These are phyloP conservation scores for Dynastes hyllus DNA, from an alignment of 2,888 invertebrate species.

Conservation along the genomic window DNA sequence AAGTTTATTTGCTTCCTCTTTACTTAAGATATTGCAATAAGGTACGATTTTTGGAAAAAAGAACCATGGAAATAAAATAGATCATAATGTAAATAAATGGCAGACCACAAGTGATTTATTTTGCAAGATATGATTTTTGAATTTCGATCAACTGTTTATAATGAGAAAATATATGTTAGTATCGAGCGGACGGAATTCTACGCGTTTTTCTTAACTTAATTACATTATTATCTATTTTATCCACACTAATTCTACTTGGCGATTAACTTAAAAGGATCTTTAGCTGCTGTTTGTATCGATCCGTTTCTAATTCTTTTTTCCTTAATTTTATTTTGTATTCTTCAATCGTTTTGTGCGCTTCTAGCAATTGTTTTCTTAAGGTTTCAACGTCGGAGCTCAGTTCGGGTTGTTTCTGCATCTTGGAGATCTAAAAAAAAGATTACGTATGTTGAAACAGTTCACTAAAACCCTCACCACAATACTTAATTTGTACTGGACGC, in stretches of 20 bases:
- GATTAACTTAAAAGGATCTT: slow-evolving; percentile 55
- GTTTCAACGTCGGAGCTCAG: slow-evolving; percentile 61
- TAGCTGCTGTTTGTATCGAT: slow-evolving; percentile 66
- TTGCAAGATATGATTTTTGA: too few relatives aligned
- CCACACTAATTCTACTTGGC: too few relatives aligned
- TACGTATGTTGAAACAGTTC: too few relatives aligned
- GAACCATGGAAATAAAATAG: too few relatives aligned
- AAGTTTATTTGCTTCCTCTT: too few relatives aligned
- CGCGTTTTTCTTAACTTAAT: slow-evolving; percentile 7
- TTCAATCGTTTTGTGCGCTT: slow-evolving; percentile 66
- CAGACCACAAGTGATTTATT: too few relatives aligned
- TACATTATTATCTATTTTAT: slow-evolving; percentile 3
- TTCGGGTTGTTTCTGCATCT: slow-evolving; percentile 50
- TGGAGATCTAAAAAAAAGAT: slow-evolving; percentile 49
- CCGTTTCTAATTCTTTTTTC: slow-evolving; percentile 67
- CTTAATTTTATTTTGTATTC: slow-evolving; percentile 66
- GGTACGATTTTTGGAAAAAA: too few relatives aligned
- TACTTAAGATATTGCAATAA: too few relatives aligned
- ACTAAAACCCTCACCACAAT: too few relatives aligned
- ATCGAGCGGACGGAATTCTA: slow-evolving; percentile 13
- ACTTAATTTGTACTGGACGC: too few relatives aligned
- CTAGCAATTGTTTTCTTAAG: slow-evolving; percentile 65
- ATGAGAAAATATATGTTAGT: neutral
- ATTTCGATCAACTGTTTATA: neutral
- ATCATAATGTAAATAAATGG: too few relatives aligned